Base-by-base conservation (phyloP, 2,797 vertebrate species). In the Geotrypetes seraphini region DNA sequence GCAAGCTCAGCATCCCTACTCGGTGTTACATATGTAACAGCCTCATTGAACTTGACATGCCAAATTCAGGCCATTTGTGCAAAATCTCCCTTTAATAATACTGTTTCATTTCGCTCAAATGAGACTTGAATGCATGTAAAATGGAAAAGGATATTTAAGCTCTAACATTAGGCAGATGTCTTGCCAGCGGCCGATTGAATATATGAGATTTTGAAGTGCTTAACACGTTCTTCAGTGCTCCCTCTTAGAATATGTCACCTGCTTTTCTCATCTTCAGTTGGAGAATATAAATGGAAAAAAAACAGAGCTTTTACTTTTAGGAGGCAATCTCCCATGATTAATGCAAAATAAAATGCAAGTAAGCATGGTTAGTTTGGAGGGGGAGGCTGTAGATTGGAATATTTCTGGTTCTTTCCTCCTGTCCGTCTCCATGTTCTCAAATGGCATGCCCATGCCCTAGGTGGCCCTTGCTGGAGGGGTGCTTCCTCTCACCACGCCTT, bases 31-130 rank as follows among this genome's bases (percentile, higher is more conserved):
- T 76, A 78, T 80, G 62, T 74, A 83, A 84, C 78, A 83, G 82
- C 78, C 79, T 90, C 85, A 94, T 92, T 91, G 88, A 86, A 92
- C 86, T 86, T 92, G 91, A 92, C 89, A 90, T 84, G 83, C 82
- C 79, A 87, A 91, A 94, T 92, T 91, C 89, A 82, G 87, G 83
- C 91, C 90, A 91, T 94, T 94, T 94, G 87, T 86, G 77, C 84
- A 86, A 91, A 90, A 92, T 91, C 84, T 90, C 80, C 72, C 86
- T 89, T 88, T 92, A 94, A 94, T 92, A 89, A 90, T 78, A 80
- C 66, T 73, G 79, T 84, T 85, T 84, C 80, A 82, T 83, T 82
- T 75, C 71, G 71, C 73, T 76, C 78, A 83, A 88, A 90, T 85
- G 73, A 88, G 84, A 85, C 77, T 75, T 75, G 79, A 85, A 83